A percentile compares a stretch with the other conserved stretches of the same genome.
Conservation (phyloP, 2,113 vertebrate genomes). For the Lycaon pictus region DNA sequence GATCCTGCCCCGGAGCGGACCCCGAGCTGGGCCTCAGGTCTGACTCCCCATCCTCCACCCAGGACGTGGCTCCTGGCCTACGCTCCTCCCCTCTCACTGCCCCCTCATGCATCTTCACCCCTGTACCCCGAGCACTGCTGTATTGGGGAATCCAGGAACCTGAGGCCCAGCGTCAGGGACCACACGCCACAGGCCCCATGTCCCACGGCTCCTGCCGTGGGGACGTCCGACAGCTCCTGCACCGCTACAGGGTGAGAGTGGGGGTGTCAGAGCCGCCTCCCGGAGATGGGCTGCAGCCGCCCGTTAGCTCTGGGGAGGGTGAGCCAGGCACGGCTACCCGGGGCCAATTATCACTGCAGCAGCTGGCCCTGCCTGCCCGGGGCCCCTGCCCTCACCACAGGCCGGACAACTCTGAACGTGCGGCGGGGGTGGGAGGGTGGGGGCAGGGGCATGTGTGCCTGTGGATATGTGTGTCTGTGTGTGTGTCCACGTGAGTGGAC, state of each 20-base stretch:
- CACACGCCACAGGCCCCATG: not conserved
- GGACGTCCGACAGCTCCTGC: not conserved
- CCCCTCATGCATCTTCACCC: too few relatives aligned
- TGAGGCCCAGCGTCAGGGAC: not conserved
- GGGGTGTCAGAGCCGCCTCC: not conserved
- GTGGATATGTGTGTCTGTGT: not conserved
- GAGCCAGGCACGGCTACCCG: not conserved
- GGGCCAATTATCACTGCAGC: not conserved
- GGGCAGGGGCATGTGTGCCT: not conserved
- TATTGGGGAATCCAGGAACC: not conserved
- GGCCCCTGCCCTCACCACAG: not conserved
- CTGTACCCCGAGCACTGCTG: not conserved
- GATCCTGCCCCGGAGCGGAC: not conserved
- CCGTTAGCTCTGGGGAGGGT: not conserved
- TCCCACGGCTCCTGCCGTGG: too few relatives aligned
- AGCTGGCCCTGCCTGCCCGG: not conserved
- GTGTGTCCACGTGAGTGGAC: not conserved
- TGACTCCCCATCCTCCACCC: not conserved
- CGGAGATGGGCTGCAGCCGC: not conserved
- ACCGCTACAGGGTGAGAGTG: not conserved
- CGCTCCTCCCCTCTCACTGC: too few relatives aligned
- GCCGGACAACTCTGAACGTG: not conserved
- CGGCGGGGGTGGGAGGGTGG: rapidly evolving
- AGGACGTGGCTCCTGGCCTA: not conserved
- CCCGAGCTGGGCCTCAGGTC: not conserved